Base-by-base conservation (phyloP, 1,140 invertebrate genomes). In the Paracyclopina nana region DNA sequence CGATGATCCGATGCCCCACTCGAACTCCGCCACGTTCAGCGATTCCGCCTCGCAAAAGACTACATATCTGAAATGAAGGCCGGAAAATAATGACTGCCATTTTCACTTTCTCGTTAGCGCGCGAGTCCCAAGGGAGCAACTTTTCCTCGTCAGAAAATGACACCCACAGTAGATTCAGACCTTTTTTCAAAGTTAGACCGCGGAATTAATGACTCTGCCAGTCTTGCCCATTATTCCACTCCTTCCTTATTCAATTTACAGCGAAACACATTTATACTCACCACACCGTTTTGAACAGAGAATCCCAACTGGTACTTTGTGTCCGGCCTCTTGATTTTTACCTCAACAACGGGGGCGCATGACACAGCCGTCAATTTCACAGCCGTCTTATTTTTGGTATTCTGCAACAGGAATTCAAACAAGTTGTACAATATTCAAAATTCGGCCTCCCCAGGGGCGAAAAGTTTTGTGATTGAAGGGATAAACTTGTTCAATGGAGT, bases 261-360 rank as follows among this genome's bases (percentile, higher is more conserved):
- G 1, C 20, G 52, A 46, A n/a, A n/a, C n/a, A 38, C 41, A 54
- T 28, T 18, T 31, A 27, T n/a, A 76, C 82, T 76, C 68, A 92
- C 87, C 64, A 98, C 92, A 60, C 95, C 95, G 67, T 99, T 98
- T 70, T 99, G 95, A 58, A 99, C 95, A 73, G 90, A 96, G 68
- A 99, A 99, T 26, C 95, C 95, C 52, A 99, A 73, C 66, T 98
- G 95, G 70, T 97, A 98, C 68, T 98, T 97, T 22, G 92, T 95
- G 66, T 99, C 91, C 0, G 95, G 95, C 62, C 95, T 69, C 67
- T 96, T 95, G 57, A 99, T 98, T 68, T 95, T 87, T 25, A 99
- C 95, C 69, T 99, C 95, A 42, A 98, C 94, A n/a, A 99, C 95
- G 20, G 95, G 94, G 34, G 94, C 85, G 71, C 94, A 98, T 52